Evolutionary conservation across 2,888 invertebrate genomes (phyloP), one percentile per base, ranked within the genome.

Genomic region (Xanthorhoe spadicearia): DNA sequence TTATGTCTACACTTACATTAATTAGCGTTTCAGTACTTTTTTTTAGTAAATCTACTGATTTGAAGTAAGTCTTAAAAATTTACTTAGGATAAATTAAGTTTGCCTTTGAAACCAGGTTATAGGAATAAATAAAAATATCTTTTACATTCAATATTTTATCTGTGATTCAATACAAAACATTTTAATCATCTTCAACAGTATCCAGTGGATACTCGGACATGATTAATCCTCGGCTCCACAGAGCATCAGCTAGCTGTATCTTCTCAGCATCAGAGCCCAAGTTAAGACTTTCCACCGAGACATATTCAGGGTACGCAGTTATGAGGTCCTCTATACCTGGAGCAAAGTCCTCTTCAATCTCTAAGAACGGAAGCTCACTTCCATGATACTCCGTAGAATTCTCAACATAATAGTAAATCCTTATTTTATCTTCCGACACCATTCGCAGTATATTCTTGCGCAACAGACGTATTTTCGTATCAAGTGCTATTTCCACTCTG

Each of bases 301-400:
- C 88, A 92, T 95, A 99, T 1, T 95, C 89, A 0, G 99, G 99
- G 90, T 97, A 99, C 0, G 93, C 83, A 38, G 92, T 92, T 61
- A 98, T 95, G 38, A 99, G 90, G 61, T 93, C 93, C 79, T 96
- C 95, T 13, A 98, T 92, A 0, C 95, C 96, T 1, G 95, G 95
- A 0, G 96, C 95, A 70, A 95, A 90, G 0, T 94, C 94, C 1
- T 94, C 90, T 10, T 95, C 94, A 67, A 99, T 94, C 83, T 97
- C 97, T 68, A 99, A 85, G 71, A 77, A 92, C 13, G 87, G 79
- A 82, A 94, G 96, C 38, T 98, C 97, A 82, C 95, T 95, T 43
- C 96, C 97, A 82, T 97, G 97, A 82, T 98, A 98, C 76, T 97
- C 96, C 71, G 96, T 94, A 0, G 97, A 96, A 87, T 99, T 99